phyloP scores from a whole-genome alignment of 2,888 invertebrate genomes.

The Autographa pulchrina region DNA sequence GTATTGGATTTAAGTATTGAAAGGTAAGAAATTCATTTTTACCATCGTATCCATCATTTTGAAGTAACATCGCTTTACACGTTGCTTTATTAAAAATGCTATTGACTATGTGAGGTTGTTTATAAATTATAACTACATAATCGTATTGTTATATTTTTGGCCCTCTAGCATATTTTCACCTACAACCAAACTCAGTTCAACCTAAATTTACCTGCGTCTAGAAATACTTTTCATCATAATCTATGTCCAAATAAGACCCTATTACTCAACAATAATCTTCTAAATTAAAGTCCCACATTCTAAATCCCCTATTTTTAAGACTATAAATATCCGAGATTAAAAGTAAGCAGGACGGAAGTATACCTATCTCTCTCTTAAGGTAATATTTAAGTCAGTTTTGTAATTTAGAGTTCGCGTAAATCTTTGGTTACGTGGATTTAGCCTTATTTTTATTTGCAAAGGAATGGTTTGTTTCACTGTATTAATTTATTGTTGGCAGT shows the following conservation, averaged over 20 bases:
- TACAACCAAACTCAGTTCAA: not conserved
- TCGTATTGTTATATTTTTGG: too few relatives aligned
- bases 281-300: not conserved
- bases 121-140: too few relatives aligned
- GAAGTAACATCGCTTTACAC: too few relatives aligned
- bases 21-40: too few relatives aligned
- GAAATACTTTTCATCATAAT: not conserved
- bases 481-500: constrained; percentile 22
- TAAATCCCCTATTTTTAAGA: not conserved
- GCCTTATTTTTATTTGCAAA: constrained; percentile 23
- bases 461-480: constrained; percentile 6
- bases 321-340: constrained; percentile 13
- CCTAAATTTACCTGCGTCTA: too few relatives aligned
- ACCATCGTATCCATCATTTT: too few relatives aligned
- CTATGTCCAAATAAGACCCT: not conserved
- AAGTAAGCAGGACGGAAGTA: not conserved
- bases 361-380: constrained; percentile 19
- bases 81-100: too few relatives aligned
- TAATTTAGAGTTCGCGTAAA: constrained; percentile 28
- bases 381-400: constrained; percentile 22
- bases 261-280: not conserved
- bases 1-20: too few relatives aligned
- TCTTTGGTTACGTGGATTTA: constrained; percentile 22
- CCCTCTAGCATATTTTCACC: too few relatives aligned
- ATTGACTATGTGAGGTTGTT: too few relatives aligned